Base-by-base conservation (phyloP, 2,113 vertebrate genomes). In the Lophotis ruficrista region DNA sequence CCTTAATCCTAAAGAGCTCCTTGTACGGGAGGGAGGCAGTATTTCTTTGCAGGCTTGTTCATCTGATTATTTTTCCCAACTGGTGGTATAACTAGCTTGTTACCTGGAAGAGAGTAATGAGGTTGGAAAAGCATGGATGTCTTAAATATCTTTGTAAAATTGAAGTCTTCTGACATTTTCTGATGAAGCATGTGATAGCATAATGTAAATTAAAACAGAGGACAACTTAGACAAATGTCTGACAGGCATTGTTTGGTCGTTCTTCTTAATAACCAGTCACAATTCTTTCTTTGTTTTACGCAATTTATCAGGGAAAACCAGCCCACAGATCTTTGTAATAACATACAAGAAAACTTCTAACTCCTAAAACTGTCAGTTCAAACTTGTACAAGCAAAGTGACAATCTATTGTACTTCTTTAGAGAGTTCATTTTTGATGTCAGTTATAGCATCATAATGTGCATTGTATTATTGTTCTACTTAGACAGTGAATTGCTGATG, bases 371-470 rank as follows among this genome's bases (percentile, higher is more conserved):
- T 85, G 8, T 92, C n/a, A 43, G 47, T 87, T 95, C 76, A 96
- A 96, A 79, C 81, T 95, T 92, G 43, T 90, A 95, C 78, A 80
- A 91, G 65, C 83, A 80, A 83, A 93, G 86, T 81, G 54, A 18
- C 38, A 96, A 54, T 89, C 81, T 69, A 54, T 94, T 86, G 83
- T 88, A 43, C 81, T 94, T 94, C 96, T 96, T 89, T 48, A 95
- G 76, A 89, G 94, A 96, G 86, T 95, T 96, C 48, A 91, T 98
- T 97, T 97, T 92, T 93, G 23, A 54, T 95, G 88, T 89, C 89
- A 90, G 94, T 95, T 97, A 89, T 75, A 87, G 89, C 57, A 87
- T 60, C 57, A 64, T 86, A 64, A 83, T 77, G n/a, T 58, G 58
- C 33, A 33, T 38, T 71, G 89, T 89, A 89, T 97, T 96, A 92